A percentile compares a stretch with the other conserved stretches of the same genome.
phyloP scores from a whole-genome alignment of 1,140 invertebrate genomes.

The Grapholita molesta region DNA sequence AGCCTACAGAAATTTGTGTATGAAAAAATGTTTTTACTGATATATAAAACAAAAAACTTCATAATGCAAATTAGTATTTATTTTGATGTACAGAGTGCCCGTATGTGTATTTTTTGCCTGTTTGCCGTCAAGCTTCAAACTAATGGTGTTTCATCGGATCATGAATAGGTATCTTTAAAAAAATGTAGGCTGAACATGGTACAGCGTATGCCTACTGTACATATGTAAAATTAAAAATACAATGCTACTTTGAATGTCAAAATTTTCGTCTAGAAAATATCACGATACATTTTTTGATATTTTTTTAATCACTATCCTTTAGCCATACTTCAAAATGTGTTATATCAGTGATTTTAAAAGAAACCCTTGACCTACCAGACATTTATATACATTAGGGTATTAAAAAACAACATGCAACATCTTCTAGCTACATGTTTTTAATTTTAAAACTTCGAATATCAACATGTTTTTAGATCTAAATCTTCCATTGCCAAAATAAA shows the following conservation, averaged over 20 bases:
- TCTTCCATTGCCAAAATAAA: not conserved
- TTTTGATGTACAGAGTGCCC: too few relatives aligned
- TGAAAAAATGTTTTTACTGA: too few relatives aligned
- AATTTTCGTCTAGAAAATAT: conserved; percentile 7
- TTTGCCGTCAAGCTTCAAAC: too few relatives aligned
- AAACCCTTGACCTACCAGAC: not conserved
- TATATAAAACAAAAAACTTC: too few relatives aligned
- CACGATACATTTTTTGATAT: not conserved
- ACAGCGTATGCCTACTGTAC: not conserved
- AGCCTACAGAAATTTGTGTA: too few relatives aligned
- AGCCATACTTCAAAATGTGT: not conserved
- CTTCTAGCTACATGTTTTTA: not conserved
- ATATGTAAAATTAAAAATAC: not conserved
- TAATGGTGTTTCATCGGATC: too few relatives aligned
- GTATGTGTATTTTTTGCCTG: too few relatives aligned
- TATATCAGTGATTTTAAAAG: not conserved
- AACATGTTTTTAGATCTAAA: not conserved
- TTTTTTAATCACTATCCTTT: not conserved
- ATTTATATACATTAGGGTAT: not conserved
- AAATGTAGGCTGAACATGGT: not conserved
- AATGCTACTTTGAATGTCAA: not conserved
- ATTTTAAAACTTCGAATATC: not conserved
- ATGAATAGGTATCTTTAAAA: too few relatives aligned
- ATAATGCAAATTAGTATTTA: too few relatives aligned
- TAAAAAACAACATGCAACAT: not conserved